A percentile compares a stretch with the other conserved stretches of the same genome.
These are phyloP conservation scores for Salvator merianae DNA, from an alignment of 2,113 vertebrate genomes.

Conservation along the genomic window DNA sequence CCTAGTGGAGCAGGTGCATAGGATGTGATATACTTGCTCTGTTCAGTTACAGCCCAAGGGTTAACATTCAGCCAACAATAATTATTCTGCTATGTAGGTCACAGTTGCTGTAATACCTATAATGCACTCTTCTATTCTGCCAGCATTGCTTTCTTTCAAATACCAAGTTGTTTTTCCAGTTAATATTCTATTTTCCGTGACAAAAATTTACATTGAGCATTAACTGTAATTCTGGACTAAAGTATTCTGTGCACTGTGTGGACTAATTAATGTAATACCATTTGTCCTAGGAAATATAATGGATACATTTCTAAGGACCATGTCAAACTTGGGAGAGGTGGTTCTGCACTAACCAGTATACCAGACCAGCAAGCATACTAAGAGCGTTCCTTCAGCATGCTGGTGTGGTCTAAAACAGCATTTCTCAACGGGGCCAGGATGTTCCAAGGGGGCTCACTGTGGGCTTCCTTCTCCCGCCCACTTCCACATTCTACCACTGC, in stretches of 20 bases:
- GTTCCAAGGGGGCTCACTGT: too few relatives aligned
- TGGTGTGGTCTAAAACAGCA: too few relatives aligned
- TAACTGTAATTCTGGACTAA: background rate
- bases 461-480: too few relatives aligned
- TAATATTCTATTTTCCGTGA: background rate
- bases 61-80: constrained; percentile 39
- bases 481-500: too few relatives aligned
- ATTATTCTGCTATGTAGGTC: constrained; percentile 46
- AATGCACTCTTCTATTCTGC: constrained; percentile 1
- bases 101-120: constrained; percentile 13
- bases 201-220: background rate
- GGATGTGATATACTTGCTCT: background rate
- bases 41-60: constrained; percentile 33
- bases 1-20: background rate
- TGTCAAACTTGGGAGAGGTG: too few relatives aligned
- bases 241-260: background rate
- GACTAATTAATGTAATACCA: background rate
- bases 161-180: constrained; percentile 1
- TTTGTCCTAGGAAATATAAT: background rate
- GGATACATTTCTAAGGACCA: background rate
- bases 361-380: too few relatives aligned
- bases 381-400: too few relatives aligned
- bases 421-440: too few relatives aligned
- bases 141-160: constrained; percentile 10
- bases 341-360: too few relatives aligned